Evolutionary conservation across 2,888 invertebrate species (phyloP), one percentile per base, ranked within the genome.

Genomic region (Macropis europaea): DNA sequence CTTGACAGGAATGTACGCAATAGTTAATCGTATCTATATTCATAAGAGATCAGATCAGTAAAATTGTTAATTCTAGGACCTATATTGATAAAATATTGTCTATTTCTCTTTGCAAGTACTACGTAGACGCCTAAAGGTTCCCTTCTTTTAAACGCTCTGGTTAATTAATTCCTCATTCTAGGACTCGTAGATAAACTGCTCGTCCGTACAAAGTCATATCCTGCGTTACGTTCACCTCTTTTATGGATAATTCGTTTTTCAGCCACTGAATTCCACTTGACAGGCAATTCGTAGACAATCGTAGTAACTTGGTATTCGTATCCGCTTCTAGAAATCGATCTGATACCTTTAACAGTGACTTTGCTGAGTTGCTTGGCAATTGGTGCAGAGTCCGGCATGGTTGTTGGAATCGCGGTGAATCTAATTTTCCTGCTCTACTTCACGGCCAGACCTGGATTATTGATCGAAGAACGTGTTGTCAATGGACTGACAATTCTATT

Each of bases 321-420:
- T 52, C 26, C 24, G 6, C 13, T 56, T 28, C 6, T 90, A 96
- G 95, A 93, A 88, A 88, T 94, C 56, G 96, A 96, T 85, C 87
- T 95, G 48, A 90, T 95, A 48, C 94, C 95, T 2, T 91, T 95
- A 63, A 75, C 92, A 45, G 92, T 93, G 5, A 95, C 96, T 5
- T 93, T 96, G 73, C 63, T 94, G 3, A 92, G 92, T 73, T 95
- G 95, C 76, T 90, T 96, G 28, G 87, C 91, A 15, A 84, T 94
- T 61, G 94, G 95, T 7, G 92, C 96, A 43, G 96, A 96, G 90
- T 89, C 93, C 48, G 95, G 95, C 3, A 83, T 85, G 82, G 77
- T 85, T 28, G 92, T 93, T 48, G 95, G 95, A 2, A 93, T 95
- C 24, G 90, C 89, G 0, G 90, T 94, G n/a, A 95, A 95, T 84